Conservation (phyloP, 2,888 invertebrate species). For the Tinea semifulvella region DNA sequence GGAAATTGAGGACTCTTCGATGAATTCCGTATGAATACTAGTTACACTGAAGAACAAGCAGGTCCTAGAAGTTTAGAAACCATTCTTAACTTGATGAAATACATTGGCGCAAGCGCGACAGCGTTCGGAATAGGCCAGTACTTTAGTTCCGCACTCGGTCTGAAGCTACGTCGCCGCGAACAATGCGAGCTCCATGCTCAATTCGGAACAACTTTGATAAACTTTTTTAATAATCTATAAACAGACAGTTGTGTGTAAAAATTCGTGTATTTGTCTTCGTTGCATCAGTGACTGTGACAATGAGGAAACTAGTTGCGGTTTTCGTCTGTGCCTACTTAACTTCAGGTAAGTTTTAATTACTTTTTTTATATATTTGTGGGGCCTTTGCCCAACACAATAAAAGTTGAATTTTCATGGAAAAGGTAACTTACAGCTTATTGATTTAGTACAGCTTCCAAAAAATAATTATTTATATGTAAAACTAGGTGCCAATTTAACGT, state of each 20-base stretch:
- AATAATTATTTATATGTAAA: no score
- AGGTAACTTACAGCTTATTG: no score
- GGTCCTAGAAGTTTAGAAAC: no score
- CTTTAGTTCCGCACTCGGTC: neutral
- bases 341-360: conserved; percentile 33
- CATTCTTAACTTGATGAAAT: no score
- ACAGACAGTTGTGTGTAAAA: neutral
- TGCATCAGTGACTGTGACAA: conserved; percentile 31
- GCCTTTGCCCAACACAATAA: no score
- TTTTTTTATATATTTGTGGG: neutral
- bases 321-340: conserved; percentile 31
- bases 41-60: no score
- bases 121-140: neutral
- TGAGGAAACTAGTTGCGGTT: conserved; percentile 38
- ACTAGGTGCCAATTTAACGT: no score
- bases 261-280: neutral
- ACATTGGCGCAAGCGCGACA: conserved; percentile 1
- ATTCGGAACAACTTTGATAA: neutral
- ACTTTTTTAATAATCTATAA: conserved; percentile 6
- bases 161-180: neutral
- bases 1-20: no score
- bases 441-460: no score
- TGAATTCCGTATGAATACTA: no score
- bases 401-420: no score
- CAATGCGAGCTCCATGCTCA: neutral